Percentiles rank a stretch among this genome's conserved stretches.
phyloP scores from a whole-genome alignment of 1,140 invertebrate genomes.

The Oreohelix idahoensis region DNA sequence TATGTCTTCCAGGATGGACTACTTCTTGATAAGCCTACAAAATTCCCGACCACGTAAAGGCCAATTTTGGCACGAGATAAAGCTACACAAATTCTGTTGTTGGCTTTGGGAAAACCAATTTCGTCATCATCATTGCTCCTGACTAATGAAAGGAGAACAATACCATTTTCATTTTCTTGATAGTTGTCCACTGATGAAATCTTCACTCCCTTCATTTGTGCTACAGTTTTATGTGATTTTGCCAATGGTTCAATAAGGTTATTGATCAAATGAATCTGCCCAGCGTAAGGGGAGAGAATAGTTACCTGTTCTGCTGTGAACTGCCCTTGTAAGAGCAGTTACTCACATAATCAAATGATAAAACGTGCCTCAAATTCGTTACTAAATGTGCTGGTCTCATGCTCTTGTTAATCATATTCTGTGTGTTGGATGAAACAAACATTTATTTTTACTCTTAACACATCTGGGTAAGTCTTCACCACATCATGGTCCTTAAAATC shows the following conservation, averaged over 20 bases:
- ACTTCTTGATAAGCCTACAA: slow-evolving; percentile 65
- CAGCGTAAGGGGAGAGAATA: slow-evolving; percentile 69
- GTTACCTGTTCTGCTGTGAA: slow-evolving; percentile 69
- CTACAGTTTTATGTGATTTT: slow-evolving; percentile 61
- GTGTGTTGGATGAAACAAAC: slow-evolving; percentile 72
- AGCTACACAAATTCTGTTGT: slow-evolving; percentile 88
- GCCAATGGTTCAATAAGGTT: slow-evolving; percentile 50
- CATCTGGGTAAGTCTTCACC: slow-evolving; percentile 63
- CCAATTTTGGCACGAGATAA: slow-evolving; percentile 86
- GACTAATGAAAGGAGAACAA: slow-evolving; percentile 87
- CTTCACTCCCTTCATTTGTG: slow-evolving; percentile 63
- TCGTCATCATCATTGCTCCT: slow-evolving; percentile 78
- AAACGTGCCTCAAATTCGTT: slow-evolving; percentile 69
- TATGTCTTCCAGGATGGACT: slow-evolving; percentile 41
- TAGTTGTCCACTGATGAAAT: slow-evolving; percentile 79
- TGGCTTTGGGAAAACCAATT: slow-evolving; percentile 84
- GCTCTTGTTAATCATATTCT: slow-evolving; percentile 54
- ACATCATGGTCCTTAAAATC: slow-evolving; percentile 64
- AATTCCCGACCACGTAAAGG: slow-evolving; percentile 81
- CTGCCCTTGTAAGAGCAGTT: slow-evolving; percentile 66
- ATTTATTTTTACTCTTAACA: slow-evolving; percentile 67
- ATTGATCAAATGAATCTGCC: slow-evolving; percentile 63
- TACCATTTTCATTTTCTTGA: slow-evolving; percentile 86
- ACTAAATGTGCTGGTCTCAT: slow-evolving; percentile 64
- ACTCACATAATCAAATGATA: slow-evolving; percentile 58